These are phyloP conservation scores for Drosophila ercepeae DNA, from an alignment of 1,140 invertebrate species.

Conservation along the genomic window DNA sequence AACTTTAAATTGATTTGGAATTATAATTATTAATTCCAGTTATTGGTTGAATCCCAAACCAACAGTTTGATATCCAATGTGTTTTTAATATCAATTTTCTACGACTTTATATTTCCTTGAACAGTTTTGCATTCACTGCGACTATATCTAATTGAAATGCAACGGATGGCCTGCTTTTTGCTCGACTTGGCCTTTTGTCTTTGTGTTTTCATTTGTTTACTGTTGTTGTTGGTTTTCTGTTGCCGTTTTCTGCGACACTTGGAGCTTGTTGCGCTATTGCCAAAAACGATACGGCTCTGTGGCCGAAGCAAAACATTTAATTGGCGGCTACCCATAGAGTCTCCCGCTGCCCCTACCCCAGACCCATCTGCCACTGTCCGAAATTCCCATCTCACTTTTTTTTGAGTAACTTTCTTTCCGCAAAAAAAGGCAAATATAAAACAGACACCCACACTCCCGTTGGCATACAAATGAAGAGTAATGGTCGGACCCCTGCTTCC, in stretches of 20 bases:
- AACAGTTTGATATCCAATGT: too few species aligned
- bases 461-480: slow-evolving; percentile 49
- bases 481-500: not conserved
- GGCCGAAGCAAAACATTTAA: slow-evolving; percentile 26
- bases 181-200: slow-evolving; percentile 4
- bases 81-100: too few species aligned
- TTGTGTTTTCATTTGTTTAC: not conserved
- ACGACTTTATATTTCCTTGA: not conserved
- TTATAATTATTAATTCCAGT: too few species aligned
- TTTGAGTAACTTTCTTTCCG: slow-evolving; percentile 45
- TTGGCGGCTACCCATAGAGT: slow-evolving; percentile 20
- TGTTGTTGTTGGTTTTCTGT: slow-evolving; percentile 8
- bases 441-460: slow-evolving; percentile 23
- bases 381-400: slow-evolving; percentile 10
- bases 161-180: slow-evolving; percentile 3
- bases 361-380: not conserved
- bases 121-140: not conserved
- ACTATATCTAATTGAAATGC: slow-evolving; percentile 16
- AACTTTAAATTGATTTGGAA: too few species aligned
- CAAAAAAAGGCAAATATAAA: slow-evolving; percentile 18
- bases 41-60: too few species aligned
- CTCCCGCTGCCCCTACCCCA: not conserved
- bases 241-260: slow-evolving; percentile 18
- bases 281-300: slow-evolving; percentile 6
- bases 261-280: slow-evolving; percentile 26